phyloP scores from a whole-genome alignment of 2,113 vertebrate genomes.

The Xiphophorus hellerii region DNA sequence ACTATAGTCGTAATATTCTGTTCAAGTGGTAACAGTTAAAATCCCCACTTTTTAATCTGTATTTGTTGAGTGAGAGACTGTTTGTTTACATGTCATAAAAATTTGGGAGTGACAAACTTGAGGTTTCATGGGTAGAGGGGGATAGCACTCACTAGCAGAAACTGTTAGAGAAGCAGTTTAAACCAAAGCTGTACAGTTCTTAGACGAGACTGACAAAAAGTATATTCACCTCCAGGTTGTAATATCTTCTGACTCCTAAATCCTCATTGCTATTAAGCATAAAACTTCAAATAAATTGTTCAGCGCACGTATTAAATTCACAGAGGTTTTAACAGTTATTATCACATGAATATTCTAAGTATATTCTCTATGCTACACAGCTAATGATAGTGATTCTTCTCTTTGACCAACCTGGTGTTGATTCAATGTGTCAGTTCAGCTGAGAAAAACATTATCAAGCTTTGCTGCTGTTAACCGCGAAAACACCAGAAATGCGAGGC shows the following conservation, averaged over 20 bases:
- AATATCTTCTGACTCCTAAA: neutral
- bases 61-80: neutral
- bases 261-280: neutral
- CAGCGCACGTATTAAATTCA: neutral
- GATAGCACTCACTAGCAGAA: too few species aligned
- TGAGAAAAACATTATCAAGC: too few species aligned
- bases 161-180: too few species aligned
- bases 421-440: too few species aligned
- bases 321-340: neutral
- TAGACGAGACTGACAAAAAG: too few species aligned
- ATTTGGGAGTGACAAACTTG: neutral
- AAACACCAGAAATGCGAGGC: neutral
- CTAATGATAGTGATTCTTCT: too few species aligned
- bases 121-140: neutral
- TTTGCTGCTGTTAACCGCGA: too few species aligned
- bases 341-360: too few species aligned
- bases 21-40: neutral
- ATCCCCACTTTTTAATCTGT: neutral
- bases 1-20: neutral
- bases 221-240: neutral
- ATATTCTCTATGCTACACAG: too few species aligned
- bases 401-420: too few species aligned
- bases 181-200: too few species aligned
- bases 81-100: neutral
- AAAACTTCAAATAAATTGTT: neutral